Evolutionary conservation across 2,888 invertebrate genomes (phyloP).

Genomic region (Rotaria socialis): DNA sequence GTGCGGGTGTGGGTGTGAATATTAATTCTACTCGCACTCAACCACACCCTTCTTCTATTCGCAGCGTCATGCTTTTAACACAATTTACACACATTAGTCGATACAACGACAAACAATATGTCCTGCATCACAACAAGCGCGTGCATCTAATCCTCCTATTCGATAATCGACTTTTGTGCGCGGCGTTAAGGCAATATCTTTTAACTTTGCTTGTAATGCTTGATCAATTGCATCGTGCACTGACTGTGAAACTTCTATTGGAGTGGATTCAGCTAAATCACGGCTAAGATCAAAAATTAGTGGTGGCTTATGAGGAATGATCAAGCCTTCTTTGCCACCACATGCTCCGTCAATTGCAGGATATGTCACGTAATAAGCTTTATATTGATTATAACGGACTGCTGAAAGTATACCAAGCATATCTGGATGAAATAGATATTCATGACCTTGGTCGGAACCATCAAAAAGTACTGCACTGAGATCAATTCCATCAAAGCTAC

Average conservation of each 20-base stretch:
- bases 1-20: no score
- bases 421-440: slow-evolving; percentile 26
- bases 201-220: slow-evolving; percentile 14
- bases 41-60: no score
- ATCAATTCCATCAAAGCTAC: slow-evolving; percentile 18
- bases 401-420: neutral
- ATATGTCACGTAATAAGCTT: slow-evolving; percentile 19
- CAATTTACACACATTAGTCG: neutral
- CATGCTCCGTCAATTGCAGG: neutral
- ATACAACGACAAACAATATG: slow-evolving; percentile 22
- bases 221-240: slow-evolving; percentile 22
- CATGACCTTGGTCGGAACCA: neutral
- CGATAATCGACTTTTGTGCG: neutral
- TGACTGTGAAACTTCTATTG: neutral
- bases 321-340: neutral
- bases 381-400: slow-evolving; percentile 13
- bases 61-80: neutral
- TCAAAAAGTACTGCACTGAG: neutral
- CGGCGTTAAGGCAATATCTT: neutral
- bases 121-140: slow-evolving; percentile 19
- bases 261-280: slow-evolving; percentile 22
- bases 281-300: neutral
- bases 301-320: neutral
- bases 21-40: no score
- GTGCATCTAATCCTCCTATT: slow-evolving; percentile 17